phyloP scores from a whole-genome alignment of 2,888 invertebrate genomes.

The Conomelus anceps region DNA sequence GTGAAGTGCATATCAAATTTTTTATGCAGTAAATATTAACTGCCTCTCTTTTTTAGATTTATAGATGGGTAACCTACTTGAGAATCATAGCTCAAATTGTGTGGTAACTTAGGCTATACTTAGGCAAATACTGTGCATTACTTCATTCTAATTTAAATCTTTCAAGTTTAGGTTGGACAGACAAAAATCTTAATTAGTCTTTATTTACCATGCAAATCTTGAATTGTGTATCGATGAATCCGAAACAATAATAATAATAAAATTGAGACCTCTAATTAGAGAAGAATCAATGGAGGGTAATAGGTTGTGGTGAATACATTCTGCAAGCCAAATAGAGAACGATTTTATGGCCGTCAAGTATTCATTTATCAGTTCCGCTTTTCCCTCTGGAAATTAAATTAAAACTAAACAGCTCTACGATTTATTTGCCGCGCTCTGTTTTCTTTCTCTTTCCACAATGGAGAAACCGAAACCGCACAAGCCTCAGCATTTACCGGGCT shows the following conservation, averaged over 20 bases:
- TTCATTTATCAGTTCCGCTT: neutral
- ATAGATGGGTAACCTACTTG: too few relatives aligned
- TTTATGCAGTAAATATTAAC: too few relatives aligned
- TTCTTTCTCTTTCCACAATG: neutral
- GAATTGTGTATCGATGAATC: too few relatives aligned
- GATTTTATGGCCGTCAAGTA: neutral
- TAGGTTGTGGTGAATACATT: neutral
- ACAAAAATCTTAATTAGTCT: too few relatives aligned
- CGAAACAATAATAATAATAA: neutral
- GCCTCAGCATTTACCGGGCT: neutral
- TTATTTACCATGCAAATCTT: too few relatives aligned
- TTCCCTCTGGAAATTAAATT: neutral
- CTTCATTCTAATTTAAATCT: too few relatives aligned
- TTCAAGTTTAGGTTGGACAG: too few relatives aligned
- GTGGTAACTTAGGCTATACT: too few relatives aligned
- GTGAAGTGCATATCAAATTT: too few relatives aligned
- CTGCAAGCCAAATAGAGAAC: neutral
- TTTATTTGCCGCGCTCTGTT: neutral
- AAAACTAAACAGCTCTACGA: neutral
- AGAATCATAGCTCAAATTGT: too few relatives aligned
- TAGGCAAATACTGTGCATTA: too few relatives aligned
- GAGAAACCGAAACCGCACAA: neutral
- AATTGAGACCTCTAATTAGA: neutral
- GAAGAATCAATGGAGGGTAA: neutral
- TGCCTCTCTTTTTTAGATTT: too few relatives aligned